phyloP scores from a whole-genome alignment of 2,888 invertebrate species.

The Pyrgus malvae region DNA sequence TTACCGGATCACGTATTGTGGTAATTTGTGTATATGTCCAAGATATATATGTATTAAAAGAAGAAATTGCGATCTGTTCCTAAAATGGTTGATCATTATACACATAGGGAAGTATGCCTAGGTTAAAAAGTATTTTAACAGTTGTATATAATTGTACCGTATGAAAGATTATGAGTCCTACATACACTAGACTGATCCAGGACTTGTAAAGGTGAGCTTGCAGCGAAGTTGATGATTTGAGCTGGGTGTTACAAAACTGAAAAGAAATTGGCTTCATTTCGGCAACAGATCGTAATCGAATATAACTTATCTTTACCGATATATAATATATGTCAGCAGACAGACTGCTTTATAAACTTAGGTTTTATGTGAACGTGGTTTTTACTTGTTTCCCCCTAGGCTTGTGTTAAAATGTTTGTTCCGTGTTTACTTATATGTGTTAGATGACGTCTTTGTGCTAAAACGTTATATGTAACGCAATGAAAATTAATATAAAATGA shows the following conservation, averaged over 20 bases:
- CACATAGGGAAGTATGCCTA: conserved; percentile 41
- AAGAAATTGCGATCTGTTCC: conserved; percentile 77
- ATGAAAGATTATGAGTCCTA: conserved; percentile 21
- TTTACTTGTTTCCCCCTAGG: conserved; percentile 61
- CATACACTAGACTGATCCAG: conserved; percentile 3
- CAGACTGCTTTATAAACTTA: conserved; percentile 63
- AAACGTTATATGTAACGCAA: conserved; percentile 81
- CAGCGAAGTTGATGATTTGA: conserved; percentile 69
- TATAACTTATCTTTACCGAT: conserved; percentile 51
- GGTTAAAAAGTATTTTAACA: conserved; percentile 12
- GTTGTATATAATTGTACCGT: conserved; percentile 16
- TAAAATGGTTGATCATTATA: conserved; percentile 70
- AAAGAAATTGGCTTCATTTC: conserved; percentile 75
- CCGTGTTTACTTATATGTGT: conserved; percentile 64
- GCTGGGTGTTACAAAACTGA: conserved; percentile 69
- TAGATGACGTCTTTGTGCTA: conserved; percentile 75
- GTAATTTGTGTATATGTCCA: conserved; percentile 44
- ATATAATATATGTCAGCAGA: conserved; percentile 50
- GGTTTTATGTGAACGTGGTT: conserved; percentile 66
- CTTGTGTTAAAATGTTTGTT: conserved; percentile 55
- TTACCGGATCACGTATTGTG: conserved; percentile 33
- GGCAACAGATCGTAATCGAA: conserved; percentile 79
- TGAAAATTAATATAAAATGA: conserved; percentile 70
- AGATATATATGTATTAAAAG: conserved; percentile 49
- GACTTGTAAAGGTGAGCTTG: conserved; percentile 43